Conservation (phyloP, 2,888 invertebrate genomes). For the Agonum fuliginosum region DNA sequence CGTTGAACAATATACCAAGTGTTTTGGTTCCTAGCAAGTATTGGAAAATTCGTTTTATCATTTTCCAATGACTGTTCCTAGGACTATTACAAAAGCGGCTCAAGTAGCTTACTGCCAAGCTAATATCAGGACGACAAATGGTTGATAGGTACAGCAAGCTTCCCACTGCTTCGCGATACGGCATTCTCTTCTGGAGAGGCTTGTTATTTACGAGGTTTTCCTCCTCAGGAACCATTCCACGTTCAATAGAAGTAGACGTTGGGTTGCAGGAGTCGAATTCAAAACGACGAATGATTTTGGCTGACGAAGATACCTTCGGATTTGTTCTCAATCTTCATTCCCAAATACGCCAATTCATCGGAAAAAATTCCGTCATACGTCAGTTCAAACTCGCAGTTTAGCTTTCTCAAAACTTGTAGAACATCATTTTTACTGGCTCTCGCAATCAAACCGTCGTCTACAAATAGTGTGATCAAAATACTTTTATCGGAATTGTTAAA, state of each 20-base stretch:
- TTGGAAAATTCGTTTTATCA: too few relatives aligned
- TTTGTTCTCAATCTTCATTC: slow-evolving; percentile 17
- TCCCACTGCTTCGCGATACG: too few relatives aligned
- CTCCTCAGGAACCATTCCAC: slow-evolving; percentile 12
- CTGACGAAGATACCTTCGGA: slow-evolving; percentile 66
- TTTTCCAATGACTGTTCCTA: too few relatives aligned
- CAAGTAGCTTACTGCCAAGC: too few relatives aligned
- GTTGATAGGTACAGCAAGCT: too few relatives aligned
- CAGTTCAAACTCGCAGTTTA: slow-evolving; percentile 62
- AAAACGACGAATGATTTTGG: slow-evolving; percentile 64
- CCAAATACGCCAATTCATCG: not conserved
- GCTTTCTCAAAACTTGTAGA: not conserved
- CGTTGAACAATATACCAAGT: too few relatives aligned
- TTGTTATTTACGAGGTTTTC: not conserved
- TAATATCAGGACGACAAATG: too few relatives aligned
- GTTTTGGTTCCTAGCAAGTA: too few relatives aligned
- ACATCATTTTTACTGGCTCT: not conserved
- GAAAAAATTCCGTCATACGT: slow-evolving; percentile 52
- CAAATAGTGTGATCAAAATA: slow-evolving; percentile 60
- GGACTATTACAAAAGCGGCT: too few relatives aligned
- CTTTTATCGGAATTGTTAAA: slow-evolving; percentile 62
- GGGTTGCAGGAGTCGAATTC: slow-evolving; percentile 60
- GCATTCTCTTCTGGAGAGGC: too few relatives aligned
- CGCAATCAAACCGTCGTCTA: slow-evolving; percentile 64
- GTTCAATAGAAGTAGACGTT: slow-evolving; percentile 63